Evolutionary conservation across 2,797 vertebrate genomes (phyloP).

Genomic region (Xenops minutus): DNA sequence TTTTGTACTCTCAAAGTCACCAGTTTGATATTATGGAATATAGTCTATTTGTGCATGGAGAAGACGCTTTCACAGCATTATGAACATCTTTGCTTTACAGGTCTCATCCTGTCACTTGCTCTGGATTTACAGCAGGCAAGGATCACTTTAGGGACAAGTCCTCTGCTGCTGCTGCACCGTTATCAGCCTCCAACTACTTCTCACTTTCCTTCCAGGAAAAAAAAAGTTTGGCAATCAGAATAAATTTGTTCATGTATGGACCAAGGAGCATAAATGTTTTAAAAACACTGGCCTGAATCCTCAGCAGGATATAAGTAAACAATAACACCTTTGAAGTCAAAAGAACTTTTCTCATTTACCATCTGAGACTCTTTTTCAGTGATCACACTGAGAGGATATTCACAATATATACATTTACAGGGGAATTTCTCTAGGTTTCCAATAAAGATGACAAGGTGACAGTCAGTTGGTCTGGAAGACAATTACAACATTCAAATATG

Average conservation of each 20-base stretch:
- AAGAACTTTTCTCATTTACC: not conserved
- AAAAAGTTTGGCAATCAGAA: not conserved
- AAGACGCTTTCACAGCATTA: not conserved
- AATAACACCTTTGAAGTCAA: not conserved
- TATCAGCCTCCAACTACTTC: not conserved
- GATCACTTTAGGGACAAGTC: not conserved
- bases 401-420: not conserved
- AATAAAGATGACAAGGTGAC: not conserved
- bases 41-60: rapidly evolving
- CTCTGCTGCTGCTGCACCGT: not conserved
- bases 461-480: not conserved
- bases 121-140: not conserved
- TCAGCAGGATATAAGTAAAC: not conserved
- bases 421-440: not conserved
- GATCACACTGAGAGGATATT: not conserved
- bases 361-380: not conserved
- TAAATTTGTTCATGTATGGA: not conserved
- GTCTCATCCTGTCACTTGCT: not conserved
- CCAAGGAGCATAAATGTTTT: not conserved
- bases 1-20: not conserved
- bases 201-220: not conserved
- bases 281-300: not conserved
- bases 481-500: not conserved
- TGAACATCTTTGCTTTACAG: not conserved
- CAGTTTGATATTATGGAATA: not conserved